These are phyloP conservation scores for Catalaphyllia jardinei DNA, from an alignment of 64 coral and sea anemone species.

Conservation along the genomic window DNA sequence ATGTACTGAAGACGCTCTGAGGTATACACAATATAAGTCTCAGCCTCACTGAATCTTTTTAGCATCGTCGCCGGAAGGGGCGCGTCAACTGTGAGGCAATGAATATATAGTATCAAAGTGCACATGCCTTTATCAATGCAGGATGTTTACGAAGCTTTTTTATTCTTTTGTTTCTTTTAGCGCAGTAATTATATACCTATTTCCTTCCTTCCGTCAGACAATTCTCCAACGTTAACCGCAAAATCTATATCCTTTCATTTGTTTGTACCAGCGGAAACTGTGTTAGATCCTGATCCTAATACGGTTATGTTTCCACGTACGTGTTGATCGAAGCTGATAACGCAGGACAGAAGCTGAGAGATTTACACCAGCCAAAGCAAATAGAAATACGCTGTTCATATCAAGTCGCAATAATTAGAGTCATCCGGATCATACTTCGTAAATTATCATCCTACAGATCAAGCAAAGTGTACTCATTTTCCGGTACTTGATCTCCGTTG, in stretches of 20 bases:
- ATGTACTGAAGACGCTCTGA: no score
- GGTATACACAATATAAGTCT: no score
- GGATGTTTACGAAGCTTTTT: not conserved
- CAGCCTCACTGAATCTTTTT: no score
- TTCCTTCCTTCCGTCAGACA: conserved; percentile 30
- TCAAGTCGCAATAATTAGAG: not conserved
- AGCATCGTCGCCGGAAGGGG: not conserved
- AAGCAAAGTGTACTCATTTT: not conserved
- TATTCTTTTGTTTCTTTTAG: not conserved
- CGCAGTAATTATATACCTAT: not conserved
- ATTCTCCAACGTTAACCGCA: not conserved
- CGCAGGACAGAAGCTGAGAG: not conserved
- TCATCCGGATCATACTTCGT: not conserved
- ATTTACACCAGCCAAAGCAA: not conserved
- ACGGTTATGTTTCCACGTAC: no score
- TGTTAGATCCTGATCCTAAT: not conserved
- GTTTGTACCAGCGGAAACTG: not conserved
- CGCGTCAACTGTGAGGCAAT: no score
- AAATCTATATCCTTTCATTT: not conserved
- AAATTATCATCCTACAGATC: not conserved
- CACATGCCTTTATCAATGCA: not conserved
- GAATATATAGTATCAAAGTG: not conserved
- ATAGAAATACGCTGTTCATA: not conserved
- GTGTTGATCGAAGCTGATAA: not conserved
- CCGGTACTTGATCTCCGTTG: not conserved